phyloP scores from a whole-genome alignment of 2,888 invertebrate genomes.

The Embidobia sp. region DNA sequence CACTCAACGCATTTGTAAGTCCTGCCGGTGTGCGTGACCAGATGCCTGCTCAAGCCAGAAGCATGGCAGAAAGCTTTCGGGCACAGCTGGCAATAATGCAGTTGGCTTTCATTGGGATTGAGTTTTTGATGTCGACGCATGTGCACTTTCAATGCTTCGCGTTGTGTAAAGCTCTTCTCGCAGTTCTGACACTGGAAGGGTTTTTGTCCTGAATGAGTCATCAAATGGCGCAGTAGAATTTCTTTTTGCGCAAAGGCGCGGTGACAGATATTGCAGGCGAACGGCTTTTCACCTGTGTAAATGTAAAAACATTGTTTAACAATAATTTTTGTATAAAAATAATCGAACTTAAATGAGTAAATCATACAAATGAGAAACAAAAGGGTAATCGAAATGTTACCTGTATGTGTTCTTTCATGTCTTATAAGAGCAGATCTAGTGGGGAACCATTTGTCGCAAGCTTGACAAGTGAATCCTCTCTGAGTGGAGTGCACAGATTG shows the following conservation, averaged over 20 bases:
- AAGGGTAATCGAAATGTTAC: conserved; percentile 76
- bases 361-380: too few species aligned
- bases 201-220: conserved; percentile 83
- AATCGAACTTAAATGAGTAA: too few species aligned
- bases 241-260: conserved; percentile 89
- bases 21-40: conserved; percentile 86
- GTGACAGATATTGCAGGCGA: conserved; percentile 82
- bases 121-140: conserved; percentile 84
- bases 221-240: conserved; percentile 82
- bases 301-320: conserved; percentile 12
- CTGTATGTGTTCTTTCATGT: conserved; percentile 87
- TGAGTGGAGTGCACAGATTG: conserved; percentile 85
- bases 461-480: conserved; percentile 83
- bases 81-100: conserved; percentile 87
- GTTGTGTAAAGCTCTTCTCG: conserved; percentile 88
- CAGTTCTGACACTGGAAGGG: conserved; percentile 87
- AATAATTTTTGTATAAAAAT: neutral
- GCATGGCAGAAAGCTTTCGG: conserved; percentile 84
- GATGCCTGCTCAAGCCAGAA: conserved; percentile 87
- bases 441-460: conserved; percentile 87
- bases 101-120: conserved; percentile 83
- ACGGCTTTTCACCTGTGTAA: conserved; percentile 78
- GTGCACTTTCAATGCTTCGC: conserved; percentile 86
- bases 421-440: conserved; percentile 86
- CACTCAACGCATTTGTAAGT: conserved; percentile 86